Evolutionary conservation across 1,140 invertebrate genomes (phyloP), one percentile per base, ranked within the genome.

Genomic region (Drosophila watanabei): DNA sequence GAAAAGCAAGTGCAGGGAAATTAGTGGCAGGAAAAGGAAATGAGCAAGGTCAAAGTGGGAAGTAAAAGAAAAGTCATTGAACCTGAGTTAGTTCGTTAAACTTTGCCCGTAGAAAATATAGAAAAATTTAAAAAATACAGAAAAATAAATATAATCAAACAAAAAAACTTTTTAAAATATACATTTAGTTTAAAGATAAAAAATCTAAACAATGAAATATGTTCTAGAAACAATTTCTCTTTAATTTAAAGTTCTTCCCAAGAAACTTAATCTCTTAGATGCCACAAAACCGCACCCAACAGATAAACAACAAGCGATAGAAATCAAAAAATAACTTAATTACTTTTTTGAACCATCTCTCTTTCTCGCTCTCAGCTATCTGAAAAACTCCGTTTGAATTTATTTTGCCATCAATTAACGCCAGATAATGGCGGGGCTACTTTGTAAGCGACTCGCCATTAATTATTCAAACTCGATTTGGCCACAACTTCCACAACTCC

Each of bases 401-500:
- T 56, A 61, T 52, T 75, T 73, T 73, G 71, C 69, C 71, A 75
- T 73, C 54, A 75, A 75, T 73, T 73, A 73, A 60, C 68, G 43
- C 35, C 68, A n/a, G 71, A 75, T 75, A 75, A 43, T 43, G 35
- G n/a, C 58, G n/a, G 37, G 54, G 75, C 79, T 77, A 87, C 83
- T 68, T 75, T 75, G 69, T 75, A 61, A 72, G 66, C 71, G 20
- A 37, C 56, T 73, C 32, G 32, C 64, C 52, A 79, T 75, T 65
- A 79, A 83, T 83, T 83, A 70, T 77, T 60, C 72, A 80, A 64
- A 66, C 75, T 58, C 33, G 75, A 56, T 59, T 58, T 54, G 62
- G 33, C 35, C 35, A 63, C 68, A 56, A 66, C 62, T 80, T 81
- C 77, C 58, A 24, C 24, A 24, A 24, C 24, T 65, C 60, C 54